These are phyloP conservation scores for Nettapus auritus DNA, from an alignment of 2,113 vertebrate genomes.

Conservation along the genomic window DNA sequence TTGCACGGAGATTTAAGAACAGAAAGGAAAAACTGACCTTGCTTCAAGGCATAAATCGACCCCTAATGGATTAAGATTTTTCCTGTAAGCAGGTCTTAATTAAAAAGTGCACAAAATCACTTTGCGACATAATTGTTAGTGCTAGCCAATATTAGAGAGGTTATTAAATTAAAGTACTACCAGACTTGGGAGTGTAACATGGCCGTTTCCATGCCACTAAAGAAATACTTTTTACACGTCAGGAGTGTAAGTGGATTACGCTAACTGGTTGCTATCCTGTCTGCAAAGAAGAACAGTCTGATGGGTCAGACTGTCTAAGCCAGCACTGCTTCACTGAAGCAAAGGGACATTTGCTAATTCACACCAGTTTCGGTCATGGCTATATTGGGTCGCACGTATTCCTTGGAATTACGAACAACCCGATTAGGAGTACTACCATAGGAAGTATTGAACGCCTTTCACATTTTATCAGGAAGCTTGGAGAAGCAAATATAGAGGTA, in stretches of 20 bases:
- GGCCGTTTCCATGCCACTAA: not conserved
- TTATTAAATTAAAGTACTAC: constrained; percentile 14
- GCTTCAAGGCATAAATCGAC: constrained; percentile 30
- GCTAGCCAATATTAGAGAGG: not conserved
- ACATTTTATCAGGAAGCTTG: not conserved
- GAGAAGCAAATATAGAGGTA: not conserved
- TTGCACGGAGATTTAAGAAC: not conserved
- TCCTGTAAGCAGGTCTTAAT: constrained; percentile 32
- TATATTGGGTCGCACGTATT: not conserved
- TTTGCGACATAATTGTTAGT: not conserved
- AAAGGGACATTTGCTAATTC: not conserved
- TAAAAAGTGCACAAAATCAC: constrained; percentile 34
- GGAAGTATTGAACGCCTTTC: not conserved
- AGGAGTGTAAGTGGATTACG: not conserved
- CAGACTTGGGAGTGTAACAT: not conserved
- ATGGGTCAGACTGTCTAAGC: not conserved
- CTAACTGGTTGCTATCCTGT: not conserved
- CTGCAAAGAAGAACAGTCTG: not conserved
- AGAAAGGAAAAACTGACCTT: constrained; percentile 35
- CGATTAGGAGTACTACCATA: not conserved
- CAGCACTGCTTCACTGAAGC: not conserved
- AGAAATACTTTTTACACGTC: not conserved
- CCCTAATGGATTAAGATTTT: constrained; percentile 23
- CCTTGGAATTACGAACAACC: not conserved
- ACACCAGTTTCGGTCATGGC: not conserved